phyloP scores from a whole-genome alignment of 1,140 invertebrate species.

The Ips typographus region DNA sequence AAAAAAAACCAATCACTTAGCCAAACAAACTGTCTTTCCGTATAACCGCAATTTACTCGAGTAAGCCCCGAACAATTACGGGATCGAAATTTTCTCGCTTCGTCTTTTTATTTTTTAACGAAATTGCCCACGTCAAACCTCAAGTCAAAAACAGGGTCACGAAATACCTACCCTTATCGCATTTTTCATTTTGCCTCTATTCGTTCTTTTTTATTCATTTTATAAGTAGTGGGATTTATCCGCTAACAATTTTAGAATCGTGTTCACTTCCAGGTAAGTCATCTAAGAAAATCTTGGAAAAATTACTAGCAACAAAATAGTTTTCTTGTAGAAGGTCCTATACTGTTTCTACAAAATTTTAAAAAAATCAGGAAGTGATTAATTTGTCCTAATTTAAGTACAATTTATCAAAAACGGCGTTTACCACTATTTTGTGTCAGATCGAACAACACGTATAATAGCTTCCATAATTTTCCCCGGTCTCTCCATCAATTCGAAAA shows the following conservation, averaged over 20 bases:
- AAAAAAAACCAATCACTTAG: background rate
- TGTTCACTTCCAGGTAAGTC: too few species aligned
- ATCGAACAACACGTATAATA: conserved; percentile 14
- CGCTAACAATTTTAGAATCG: too few species aligned
- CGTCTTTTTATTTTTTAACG: conserved; percentile 7
- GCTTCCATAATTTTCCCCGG: background rate
- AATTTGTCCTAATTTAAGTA: background rate
- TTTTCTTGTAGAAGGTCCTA: too few species aligned
- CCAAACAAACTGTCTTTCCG: background rate
- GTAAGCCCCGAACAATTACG: conserved; percentile 1
- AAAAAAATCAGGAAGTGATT: background rate
- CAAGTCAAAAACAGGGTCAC: conserved; percentile 8
- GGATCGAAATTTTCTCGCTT: background rate
- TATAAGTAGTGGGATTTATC: background rate
- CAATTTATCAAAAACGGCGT: conserved; percentile 3
- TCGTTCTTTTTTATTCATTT: conserved; percentile 2
- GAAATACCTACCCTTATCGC: conserved; percentile 3
- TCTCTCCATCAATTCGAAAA: conserved; percentile 16
- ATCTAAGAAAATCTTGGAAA: too few species aligned
- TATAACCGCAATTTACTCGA: background rate
- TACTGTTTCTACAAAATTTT: too few species aligned
- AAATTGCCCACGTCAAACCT: conserved; percentile 22
- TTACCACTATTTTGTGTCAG: background rate
- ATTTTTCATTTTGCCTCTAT: conserved; percentile 3
- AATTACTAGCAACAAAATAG: too few species aligned